Percentiles rank a stretch among this genome's conserved stretches.
Evolutionary conservation across 2,797 vertebrate genomes (phyloP).

Genomic region (Melanotaenia trifasciata): DNA sequence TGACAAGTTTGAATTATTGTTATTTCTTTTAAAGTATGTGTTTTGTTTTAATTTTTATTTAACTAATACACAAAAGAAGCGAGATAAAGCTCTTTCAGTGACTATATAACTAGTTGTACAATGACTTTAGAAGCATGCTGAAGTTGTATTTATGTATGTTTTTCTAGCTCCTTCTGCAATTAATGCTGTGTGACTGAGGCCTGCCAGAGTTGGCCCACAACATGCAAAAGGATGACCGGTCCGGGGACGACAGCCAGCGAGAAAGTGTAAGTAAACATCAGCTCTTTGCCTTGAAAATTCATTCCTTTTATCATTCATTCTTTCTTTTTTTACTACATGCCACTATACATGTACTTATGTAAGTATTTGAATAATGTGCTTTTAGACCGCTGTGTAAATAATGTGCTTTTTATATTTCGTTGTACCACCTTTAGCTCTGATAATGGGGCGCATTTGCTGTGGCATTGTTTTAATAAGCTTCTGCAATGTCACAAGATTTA

Average conservation of each 20-base stretch:
- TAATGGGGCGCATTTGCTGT: not conserved
- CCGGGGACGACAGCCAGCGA: slow-evolving; percentile 67
- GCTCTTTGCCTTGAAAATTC: not conserved
- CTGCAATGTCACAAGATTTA: not conserved
- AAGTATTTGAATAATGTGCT: not conserved
- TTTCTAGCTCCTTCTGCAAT: slow-evolving; percentile 16
- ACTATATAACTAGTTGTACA: slow-evolving; percentile 1
- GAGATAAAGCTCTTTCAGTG: not conserved
- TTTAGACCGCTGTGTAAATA: too few species aligned
- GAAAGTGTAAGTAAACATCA: slow-evolving; percentile 66
- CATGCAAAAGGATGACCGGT: slow-evolving; percentile 80
- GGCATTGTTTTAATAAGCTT: not conserved
- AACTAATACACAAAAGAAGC: not conserved
- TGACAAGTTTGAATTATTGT: not conserved
- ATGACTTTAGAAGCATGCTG: not conserved
- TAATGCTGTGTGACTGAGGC: slow-evolving; percentile 43
- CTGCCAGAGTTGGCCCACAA: slow-evolving; percentile 61
- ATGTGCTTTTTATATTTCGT: not conserved
- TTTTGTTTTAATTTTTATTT: not conserved
- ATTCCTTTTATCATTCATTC: not conserved
- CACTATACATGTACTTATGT: not conserved
- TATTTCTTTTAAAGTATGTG: not conserved
- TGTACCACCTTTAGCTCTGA: not conserved
- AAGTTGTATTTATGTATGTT: slow-evolving; percentile 11
- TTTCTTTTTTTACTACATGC: not conserved